These are phyloP conservation scores for Disparrhopalites patrizii DNA, from an alignment of 2,888 invertebrate genomes.

Conservation along the genomic window DNA sequence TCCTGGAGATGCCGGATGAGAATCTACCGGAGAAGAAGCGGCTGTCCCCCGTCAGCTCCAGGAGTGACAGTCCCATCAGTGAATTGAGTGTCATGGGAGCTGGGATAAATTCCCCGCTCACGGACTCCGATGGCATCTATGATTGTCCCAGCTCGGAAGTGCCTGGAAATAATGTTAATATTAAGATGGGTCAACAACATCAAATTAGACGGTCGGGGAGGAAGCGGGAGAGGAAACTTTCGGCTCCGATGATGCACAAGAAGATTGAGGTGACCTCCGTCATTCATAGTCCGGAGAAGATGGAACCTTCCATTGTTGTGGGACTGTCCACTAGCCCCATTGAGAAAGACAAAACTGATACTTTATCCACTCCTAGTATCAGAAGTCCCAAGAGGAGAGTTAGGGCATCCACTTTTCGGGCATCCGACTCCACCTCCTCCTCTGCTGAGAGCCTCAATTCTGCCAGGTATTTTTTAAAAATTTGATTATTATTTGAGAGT, in stretches of 20 bases:
- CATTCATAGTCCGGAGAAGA: neutral
- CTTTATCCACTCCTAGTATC: conserved; percentile 50
- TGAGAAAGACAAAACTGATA: neutral
- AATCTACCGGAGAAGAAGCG: conserved; percentile 56
- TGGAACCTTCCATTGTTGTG: neutral
- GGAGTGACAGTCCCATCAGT: conserved; percentile 73
- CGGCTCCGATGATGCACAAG: neutral
- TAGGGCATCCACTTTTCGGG: conserved; percentile 56
- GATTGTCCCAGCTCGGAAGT: conserved; percentile 72
- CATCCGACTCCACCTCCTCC: conserved; percentile 54
- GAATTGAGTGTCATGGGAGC: conserved; percentile 57
- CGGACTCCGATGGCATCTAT: conserved; percentile 74
- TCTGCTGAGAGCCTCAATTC: conserved; percentile 61
- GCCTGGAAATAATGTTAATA: conserved; percentile 28
- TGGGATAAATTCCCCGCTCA: conserved; percentile 60
- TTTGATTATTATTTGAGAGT: neutral
- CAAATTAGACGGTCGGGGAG: conserved; percentile 64
- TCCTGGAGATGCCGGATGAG: conserved; percentile 49
- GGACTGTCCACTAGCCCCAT: neutral
- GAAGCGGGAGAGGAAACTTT: conserved; percentile 52
- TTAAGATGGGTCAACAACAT: conserved; percentile 52
- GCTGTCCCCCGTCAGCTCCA: conserved; percentile 69
- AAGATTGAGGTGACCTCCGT: conserved; percentile 42
- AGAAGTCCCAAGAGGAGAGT: conserved; percentile 61
- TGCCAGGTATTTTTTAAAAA: conserved; percentile 49